Conservation (phyloP, 1,140 invertebrate genomes). For the Telenomus remus region DNA sequence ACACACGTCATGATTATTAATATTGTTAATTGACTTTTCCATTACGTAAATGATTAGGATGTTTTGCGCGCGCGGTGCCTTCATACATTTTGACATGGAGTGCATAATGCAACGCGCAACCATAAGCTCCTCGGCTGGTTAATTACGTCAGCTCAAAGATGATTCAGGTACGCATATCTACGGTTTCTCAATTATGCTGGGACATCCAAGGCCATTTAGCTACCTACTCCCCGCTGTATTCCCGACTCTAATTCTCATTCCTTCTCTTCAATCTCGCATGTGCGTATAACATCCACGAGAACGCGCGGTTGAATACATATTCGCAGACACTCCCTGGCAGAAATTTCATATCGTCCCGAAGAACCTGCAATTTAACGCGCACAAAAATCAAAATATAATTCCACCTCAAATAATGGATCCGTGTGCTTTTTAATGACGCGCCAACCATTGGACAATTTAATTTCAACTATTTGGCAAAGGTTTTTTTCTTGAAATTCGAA, state of each 20-base stretch:
- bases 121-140: conserved; percentile 39
- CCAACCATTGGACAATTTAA: too few species aligned
- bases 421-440: conserved; percentile 8
- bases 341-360: conserved; percentile 50
- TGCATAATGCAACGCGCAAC: conserved; percentile 21
- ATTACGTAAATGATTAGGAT: conserved; percentile 40
- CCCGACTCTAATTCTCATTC: conserved; percentile 56
- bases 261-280: conserved; percentile 52
- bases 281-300: conserved; percentile 40
- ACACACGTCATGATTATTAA: conserved; percentile 32
- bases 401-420: conserved; percentile 42
- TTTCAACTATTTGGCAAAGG: too few species aligned
- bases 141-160: conserved; percentile 58
- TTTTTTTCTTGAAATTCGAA: too few species aligned
- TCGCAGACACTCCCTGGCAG: conserved; percentile 51
- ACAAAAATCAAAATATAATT: conserved; percentile 57
- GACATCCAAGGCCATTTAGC: conserved; percentile 59
- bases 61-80: conserved; percentile 36
- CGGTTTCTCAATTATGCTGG: conserved; percentile 59
- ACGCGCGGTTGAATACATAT: conserved; percentile 48
- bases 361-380: conserved; percentile 47
- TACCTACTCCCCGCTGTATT: conserved; percentile 53
- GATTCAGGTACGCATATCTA: conserved; percentile 56
- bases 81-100: conserved; percentile 32
- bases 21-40: conserved; percentile 47